Percentiles rank a stretch among this genome's conserved stretches.
Evolutionary conservation across 2,797 vertebrate genomes (phyloP).

Genomic region (Sebastes miniatus): DNA sequence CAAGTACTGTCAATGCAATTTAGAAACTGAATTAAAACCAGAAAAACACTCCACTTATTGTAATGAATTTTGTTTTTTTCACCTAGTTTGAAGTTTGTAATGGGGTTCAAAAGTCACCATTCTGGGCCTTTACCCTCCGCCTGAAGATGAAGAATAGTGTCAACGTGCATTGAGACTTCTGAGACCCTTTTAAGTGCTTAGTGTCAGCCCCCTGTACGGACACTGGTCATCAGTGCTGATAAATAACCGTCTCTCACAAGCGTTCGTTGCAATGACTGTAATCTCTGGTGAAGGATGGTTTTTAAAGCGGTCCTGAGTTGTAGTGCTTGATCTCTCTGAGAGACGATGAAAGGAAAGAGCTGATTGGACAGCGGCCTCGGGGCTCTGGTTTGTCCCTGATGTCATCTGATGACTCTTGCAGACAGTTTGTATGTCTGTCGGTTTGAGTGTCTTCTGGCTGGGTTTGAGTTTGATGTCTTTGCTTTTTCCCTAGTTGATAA

Average conservation of each 20-base stretch:
- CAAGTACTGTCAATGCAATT: background rate
- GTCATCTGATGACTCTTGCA: conserved; percentile 27
- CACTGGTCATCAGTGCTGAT: conserved; percentile 28
- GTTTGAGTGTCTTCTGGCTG: conserved; percentile 2
- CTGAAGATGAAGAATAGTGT: background rate
- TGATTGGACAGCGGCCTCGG: conserved; percentile 42
- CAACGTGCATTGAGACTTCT: background rate
- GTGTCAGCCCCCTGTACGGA: background rate
- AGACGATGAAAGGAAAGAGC: conserved; percentile 47
- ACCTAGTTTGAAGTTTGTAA: background rate
- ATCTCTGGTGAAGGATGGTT: conserved; percentile 42
- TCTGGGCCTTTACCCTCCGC: background rate
- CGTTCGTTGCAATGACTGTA: conserved; percentile 5
- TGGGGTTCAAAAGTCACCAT: conserved; percentile 3
- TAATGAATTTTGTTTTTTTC: background rate
- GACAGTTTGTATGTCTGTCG: background rate
- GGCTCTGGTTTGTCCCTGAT: conserved; percentile 9
- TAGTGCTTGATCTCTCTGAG: conserved; percentile 30
- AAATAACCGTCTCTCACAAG: conserved; percentile 9
- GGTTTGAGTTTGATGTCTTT: background rate
- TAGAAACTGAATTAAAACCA: background rate
- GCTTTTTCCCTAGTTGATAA: background rate
- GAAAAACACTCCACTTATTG: background rate
- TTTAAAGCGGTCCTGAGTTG: conserved; percentile 14
- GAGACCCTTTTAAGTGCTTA: conserved; percentile 5